These are phyloP conservation scores for Drosophila repleta DNA, from an alignment of 1,140 invertebrate genomes.

Conservation along the genomic window DNA sequence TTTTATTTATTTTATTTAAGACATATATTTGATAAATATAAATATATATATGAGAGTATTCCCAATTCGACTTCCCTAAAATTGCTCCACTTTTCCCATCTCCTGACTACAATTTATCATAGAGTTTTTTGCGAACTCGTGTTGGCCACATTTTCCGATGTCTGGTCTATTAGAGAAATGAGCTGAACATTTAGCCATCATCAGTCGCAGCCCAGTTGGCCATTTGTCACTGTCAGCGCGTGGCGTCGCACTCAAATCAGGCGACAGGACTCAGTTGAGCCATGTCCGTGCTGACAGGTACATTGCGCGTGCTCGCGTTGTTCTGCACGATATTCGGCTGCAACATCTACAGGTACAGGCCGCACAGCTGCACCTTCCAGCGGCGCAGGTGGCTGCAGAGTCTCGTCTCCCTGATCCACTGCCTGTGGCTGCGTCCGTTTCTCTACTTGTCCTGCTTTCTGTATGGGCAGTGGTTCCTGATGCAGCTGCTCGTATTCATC, in stretches of 20 bases:
- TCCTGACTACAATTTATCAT: slow-evolving; percentile 30
- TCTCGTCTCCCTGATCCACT: slow-evolving; percentile 37
- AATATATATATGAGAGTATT: not conserved
- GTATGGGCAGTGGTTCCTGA: not conserved
- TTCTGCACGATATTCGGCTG: slow-evolving; percentile 52
- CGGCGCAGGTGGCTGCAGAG: slow-evolving; percentile 1
- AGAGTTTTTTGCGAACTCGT: slow-evolving; percentile 8
- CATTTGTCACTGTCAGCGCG: slow-evolving; percentile 42
- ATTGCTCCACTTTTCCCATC: not conserved
- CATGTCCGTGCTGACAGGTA: slow-evolving; percentile 55
- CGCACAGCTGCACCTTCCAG: slow-evolving; percentile 17
- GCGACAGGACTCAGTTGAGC: slow-evolving; percentile 44
- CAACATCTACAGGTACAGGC: slow-evolving; percentile 47
- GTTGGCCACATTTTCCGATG: slow-evolving; percentile 12
- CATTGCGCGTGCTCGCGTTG: slow-evolving; percentile 42
- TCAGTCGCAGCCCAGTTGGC: slow-evolving; percentile 7
- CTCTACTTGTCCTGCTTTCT: not conserved
- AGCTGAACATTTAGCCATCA: slow-evolving; percentile 29
- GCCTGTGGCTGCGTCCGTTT: slow-evolving; percentile 50
- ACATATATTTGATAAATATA: no score
- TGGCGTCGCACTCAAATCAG: not conserved
- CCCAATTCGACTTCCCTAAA: not conserved
- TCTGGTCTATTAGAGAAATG: slow-evolving; percentile 38
- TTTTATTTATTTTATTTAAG: no score
- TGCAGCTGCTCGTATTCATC: not conserved